Percentiles rank a stretch among this genome's conserved stretches.
These are phyloP conservation scores for Ianthella basta DNA, from an alignment of 37 sponge, comb jelly and placozoan species.

Conservation along the genomic window DNA sequence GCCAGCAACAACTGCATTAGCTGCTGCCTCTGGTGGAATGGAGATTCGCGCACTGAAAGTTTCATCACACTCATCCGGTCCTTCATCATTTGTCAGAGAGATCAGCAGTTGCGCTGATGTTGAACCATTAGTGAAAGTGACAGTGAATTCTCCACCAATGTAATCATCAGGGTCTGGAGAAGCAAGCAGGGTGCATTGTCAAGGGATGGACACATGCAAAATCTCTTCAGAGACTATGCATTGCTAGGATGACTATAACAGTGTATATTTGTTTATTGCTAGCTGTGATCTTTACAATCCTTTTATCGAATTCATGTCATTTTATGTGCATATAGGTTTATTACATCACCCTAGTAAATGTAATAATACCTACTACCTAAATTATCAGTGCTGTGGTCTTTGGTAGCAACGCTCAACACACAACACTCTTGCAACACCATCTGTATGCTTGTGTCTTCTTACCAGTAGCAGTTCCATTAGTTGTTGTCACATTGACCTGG, in stretches of 20 bases:
- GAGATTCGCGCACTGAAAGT: background rate
- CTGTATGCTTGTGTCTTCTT: background rate
- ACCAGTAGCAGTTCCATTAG: constrained; percentile 27
- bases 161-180: constrained; percentile 30
- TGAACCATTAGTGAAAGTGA: background rate
- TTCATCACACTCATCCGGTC: constrained; percentile 20
- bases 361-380: too few relatives aligned
- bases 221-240: too few relatives aligned
- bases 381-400: too few relatives aligned
- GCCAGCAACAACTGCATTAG: constrained; percentile 8
- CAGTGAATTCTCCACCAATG: background rate
- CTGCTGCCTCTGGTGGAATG: background rate
- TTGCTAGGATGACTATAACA: too few relatives aligned
- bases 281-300: too few relatives aligned
- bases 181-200: too few relatives aligned
- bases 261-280: too few relatives aligned
- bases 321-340: too few relatives aligned
- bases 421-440: too few relatives aligned
- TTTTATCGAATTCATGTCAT: too few relatives aligned
- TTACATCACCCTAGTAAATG: too few relatives aligned
- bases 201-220: background rate
- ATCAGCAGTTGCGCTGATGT: background rate
- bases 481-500: background rate
- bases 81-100: background rate
- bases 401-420: too few relatives aligned